Percentiles rank a stretch among this genome's conserved stretches.
These are phyloP conservation scores for Aurelia coerulea DNA, from an alignment of 30 jellyfish, hydroid and myxozoan species.

Conservation along the genomic window DNA sequence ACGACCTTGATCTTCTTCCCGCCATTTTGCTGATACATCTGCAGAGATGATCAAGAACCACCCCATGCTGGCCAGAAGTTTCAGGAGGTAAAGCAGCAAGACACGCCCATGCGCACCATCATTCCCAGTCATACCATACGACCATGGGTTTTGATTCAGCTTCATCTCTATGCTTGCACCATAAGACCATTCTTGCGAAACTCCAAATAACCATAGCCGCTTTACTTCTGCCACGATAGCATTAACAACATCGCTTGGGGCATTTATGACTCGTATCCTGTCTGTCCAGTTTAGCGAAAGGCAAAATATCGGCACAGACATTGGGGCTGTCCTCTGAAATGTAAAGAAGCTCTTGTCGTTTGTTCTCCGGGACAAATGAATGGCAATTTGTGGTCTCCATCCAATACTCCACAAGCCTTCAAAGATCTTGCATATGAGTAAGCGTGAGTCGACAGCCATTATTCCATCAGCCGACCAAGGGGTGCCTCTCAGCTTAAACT, in stretches of 20 bases:
- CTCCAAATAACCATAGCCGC: slow-evolving; percentile 51
- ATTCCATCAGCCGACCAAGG: slow-evolving; percentile 74
- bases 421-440: slow-evolving; percentile 35
- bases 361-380: slow-evolving; percentile 41
- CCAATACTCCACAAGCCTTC: slow-evolving; percentile 56
- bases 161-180: slow-evolving; percentile 26
- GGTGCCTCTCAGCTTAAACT: slow-evolving; percentile 47
- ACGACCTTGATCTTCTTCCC: slow-evolving; percentile 30
- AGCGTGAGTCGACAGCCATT: slow-evolving; percentile 41
- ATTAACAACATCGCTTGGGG: slow-evolving; percentile 45
- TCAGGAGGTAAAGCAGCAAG: slow-evolving; percentile 26
- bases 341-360: slow-evolving; percentile 42
- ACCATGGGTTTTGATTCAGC: slow-evolving; percentile 70
- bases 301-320: slow-evolving; percentile 34
- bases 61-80: slow-evolving; percentile 43
- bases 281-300: slow-evolving; percentile 39
- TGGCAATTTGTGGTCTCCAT: slow-evolving; percentile 37
- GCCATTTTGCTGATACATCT: slow-evolving; percentile 69
- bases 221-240: slow-evolving; percentile 16
- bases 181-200: background rate
- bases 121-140: slow-evolving; percentile 4
- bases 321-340: slow-evolving; percentile 54
- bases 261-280: slow-evolving; percentile 49
- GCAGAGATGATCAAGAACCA: slow-evolving; percentile 67
- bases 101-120: slow-evolving; percentile 70